Base-by-base conservation (phyloP, 2,888 invertebrate genomes). In the Sericinus montela region DNA sequence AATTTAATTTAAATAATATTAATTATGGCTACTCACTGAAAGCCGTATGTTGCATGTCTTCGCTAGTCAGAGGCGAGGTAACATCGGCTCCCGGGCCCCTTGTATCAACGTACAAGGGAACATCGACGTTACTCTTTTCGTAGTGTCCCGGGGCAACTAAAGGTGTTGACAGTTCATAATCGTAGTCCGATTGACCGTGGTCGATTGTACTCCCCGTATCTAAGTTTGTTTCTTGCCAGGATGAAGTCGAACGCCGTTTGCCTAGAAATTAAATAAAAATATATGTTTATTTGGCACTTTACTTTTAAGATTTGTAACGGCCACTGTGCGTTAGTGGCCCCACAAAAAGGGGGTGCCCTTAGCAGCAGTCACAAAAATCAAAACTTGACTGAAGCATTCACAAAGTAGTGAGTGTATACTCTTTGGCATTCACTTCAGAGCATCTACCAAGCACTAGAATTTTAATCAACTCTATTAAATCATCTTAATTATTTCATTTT, bases 181-280 rank as follows among this genome's bases (percentile, higher is more conserved):
- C 83, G 28, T 91, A 78, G 9, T 85, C 80, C 0, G 69, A 62
- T 28, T 91, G 79, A 2, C 92, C 93, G 59, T 93, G 93, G 71
- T 97, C 96, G 44, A 92, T 88, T 0, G 94, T 93, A 51, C 92
- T 90, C 68, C 95, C 94, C 0, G 95, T 93, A 74, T 97, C 97
- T 23, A 98, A 82, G 80, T 98, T 97, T 0, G 97, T 97, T 81
- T 97, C 97, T 47, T 95, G 91, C 95, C 97, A 97, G 0, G 93
- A 92, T 1, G 93, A 93, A 39, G 91, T 92, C 13, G 92, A 90
- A 51, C 92, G 93, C 5, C 67, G 73, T 66, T 80, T 80, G 4
- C 72, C 78, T 78, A 55, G 0, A 56, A n/a, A n/a, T n/a, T n/a
- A n/a, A n/a, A n/a, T n/a, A 59, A 23, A 8, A 8, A 7, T 25